Conservation (phyloP, 1,140 invertebrate genomes). For the Acromyrmex charruanus region DNA sequence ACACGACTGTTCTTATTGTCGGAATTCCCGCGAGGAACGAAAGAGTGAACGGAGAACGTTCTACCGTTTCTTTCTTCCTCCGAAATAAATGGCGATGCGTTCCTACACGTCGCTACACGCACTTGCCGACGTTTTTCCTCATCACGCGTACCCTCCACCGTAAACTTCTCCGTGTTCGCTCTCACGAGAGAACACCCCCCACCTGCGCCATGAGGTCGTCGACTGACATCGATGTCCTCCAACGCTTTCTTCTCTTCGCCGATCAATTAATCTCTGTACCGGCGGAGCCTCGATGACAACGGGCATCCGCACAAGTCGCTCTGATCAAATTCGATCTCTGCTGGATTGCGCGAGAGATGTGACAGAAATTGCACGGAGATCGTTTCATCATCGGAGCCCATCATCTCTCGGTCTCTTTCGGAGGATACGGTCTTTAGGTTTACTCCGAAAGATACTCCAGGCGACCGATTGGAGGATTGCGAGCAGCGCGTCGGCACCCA, state of each 20-base stretch:
- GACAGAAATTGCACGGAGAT: slow-evolving; percentile 35
- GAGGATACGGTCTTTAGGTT: neutral
- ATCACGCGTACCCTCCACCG: slow-evolving; percentile 49
- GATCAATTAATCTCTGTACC: slow-evolving; percentile 72
- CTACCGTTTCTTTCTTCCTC: neutral
- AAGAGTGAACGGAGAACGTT: neutral
- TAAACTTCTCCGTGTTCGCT: slow-evolving; percentile 58
- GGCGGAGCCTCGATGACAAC: slow-evolving; percentile 41
- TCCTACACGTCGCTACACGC: slow-evolving; percentile 37
- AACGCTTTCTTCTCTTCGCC: slow-evolving; percentile 57
- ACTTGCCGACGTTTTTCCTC: slow-evolving; percentile 50
- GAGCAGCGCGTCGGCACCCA: slow-evolving; percentile 31
- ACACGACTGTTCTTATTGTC: neutral
- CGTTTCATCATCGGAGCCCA: slow-evolving; percentile 52
- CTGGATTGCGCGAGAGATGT: neutral
- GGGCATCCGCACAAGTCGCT: slow-evolving; percentile 23
- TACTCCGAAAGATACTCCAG: neutral
- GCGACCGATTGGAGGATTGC: neutral
- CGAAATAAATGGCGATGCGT: slow-evolving; percentile 20
- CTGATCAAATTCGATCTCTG: neutral
- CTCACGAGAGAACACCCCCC: slow-evolving; percentile 71
- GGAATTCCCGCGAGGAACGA: no score
- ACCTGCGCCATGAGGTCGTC: slow-evolving; percentile 69
- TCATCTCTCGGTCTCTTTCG: slow-evolving; percentile 52
- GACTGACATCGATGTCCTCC: slow-evolving; percentile 72